Conservation (phyloP, 2,113 vertebrate genomes). For the Sus scrofa region T2T-Sscrofa CM000824.6:230180001-230180500, state of each 20-base stretch:
- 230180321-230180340: neutral
- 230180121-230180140: neutral
- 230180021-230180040: neutral
- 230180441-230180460: neutral
- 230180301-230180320: neutral
- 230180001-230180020: too few relatives aligned
- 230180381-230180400: accelerated
- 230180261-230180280: accelerated
- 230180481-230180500: accelerated
- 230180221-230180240: neutral
- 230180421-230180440: too few relatives aligned
- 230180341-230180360: neutral
- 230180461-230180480: accelerated
- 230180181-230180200: neutral
- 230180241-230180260: accelerated
- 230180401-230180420: neutral
- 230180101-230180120: neutral
- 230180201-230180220: neutral
- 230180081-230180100: accelerated
- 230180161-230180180: neutral
- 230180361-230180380: neutral
- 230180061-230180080: too few relatives aligned
- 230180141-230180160: neutral
- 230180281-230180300: neutral
- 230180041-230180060: neutral